Percentiles rank a stretch among this genome's conserved stretches.
Evolutionary conservation across 2,888 invertebrate genomes (phyloP).

Genomic region (Temnothorax ravouxi): DNA sequence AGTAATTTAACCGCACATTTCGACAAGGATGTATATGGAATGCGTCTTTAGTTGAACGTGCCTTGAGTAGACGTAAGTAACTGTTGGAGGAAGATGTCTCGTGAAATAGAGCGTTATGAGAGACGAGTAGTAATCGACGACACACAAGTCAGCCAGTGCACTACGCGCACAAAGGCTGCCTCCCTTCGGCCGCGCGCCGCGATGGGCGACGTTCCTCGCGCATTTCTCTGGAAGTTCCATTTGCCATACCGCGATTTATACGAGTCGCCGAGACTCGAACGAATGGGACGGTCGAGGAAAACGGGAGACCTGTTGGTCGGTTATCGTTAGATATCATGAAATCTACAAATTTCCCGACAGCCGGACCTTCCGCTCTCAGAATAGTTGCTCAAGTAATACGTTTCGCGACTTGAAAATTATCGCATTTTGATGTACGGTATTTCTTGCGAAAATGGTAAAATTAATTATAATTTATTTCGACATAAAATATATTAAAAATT

Average conservation of each 20-base stretch:
- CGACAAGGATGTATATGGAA: not conserved
- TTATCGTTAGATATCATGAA: conserved; percentile 24
- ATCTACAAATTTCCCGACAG: conserved; percentile 28
- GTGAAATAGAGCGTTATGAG: conserved; percentile 13
- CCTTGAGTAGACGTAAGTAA: not conserved
- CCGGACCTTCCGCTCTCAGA: not conserved
- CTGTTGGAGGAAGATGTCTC: not conserved
- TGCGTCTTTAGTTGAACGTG: not conserved
- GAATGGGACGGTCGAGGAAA: conserved; percentile 20
- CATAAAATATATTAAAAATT: not conserved
- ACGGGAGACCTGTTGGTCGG: conserved; percentile 58
- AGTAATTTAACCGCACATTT: not conserved
- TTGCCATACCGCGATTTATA: conserved; percentile 56
- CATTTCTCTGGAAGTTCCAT: conserved; percentile 42
- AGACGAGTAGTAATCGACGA: conserved; percentile 43
- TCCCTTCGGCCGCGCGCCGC: conserved; percentile 15
- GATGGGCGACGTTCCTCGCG: conserved; percentile 39
- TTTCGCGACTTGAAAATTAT: not conserved
- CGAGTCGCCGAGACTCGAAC: conserved; percentile 24
- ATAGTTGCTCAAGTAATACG: not conserved
- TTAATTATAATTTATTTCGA: conserved; percentile 1
- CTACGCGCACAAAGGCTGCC: conserved; percentile 5
- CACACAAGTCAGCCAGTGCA: conserved; percentile 39
- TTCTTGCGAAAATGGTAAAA: not conserved
- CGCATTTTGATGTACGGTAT: not conserved